Evolutionary conservation across 2,797 vertebrate species (phyloP).

Genomic region (Betta splendens): DNA sequence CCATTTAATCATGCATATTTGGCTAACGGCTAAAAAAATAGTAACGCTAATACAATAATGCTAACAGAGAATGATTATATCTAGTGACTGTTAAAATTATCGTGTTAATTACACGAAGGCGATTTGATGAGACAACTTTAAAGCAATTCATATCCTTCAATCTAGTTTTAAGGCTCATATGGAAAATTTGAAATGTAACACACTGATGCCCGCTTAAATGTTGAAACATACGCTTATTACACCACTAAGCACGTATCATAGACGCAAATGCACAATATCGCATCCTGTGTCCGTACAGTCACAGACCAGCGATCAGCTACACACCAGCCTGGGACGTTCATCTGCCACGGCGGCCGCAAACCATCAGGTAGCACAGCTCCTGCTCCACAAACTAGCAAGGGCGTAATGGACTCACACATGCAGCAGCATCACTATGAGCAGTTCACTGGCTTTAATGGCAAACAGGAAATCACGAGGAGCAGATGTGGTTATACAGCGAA

Average conservation of each 20-base stretch:
- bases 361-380: background rate
- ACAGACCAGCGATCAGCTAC: background rate
- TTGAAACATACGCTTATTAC: no score
- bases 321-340: background rate
- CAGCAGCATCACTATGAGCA: background rate
- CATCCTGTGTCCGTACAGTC: background rate
- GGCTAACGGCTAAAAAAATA: no score
- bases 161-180: no score
- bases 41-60: no score
- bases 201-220: no score
- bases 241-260: no score
- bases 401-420: background rate
- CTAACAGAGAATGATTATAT: no score
- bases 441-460: conserved; percentile 9
- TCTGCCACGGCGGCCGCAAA: background rate
- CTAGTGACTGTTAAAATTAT: background rate
- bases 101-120: no score
- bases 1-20: no score
- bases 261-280: no score
- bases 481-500: conserved; percentile 7
- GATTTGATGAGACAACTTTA: background rate
- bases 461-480: conserved; percentile 1
- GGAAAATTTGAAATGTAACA: no score
- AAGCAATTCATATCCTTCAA: no score
- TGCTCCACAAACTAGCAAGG: background rate